Evolutionary conservation across 2,797 vertebrate genomes (phyloP), one percentile per base, ranked within the genome.

Genomic region (Distichodus sexfasciatus): DNA sequence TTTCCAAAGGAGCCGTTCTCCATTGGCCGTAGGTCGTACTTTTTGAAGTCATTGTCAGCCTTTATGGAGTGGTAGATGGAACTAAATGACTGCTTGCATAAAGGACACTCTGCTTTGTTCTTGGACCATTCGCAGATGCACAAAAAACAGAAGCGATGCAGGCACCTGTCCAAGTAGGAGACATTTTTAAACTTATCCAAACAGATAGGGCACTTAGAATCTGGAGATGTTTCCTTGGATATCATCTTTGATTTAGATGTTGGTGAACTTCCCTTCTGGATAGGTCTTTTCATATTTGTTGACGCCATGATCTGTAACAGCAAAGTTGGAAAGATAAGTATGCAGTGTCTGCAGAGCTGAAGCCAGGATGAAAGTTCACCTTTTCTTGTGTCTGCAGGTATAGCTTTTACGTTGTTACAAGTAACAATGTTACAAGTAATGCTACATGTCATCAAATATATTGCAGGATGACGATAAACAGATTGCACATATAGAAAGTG

Each of bases 51-150:
- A 69, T 95, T 86, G 76, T 97, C 94, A 2, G 96, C 94, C 50
- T 92, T 93, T 75, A 96, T 92, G 17, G 89, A 96, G 85, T 99
- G 96, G 78, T 96, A 95, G 66, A 98, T 96, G 21, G 95, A 94
- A 78, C 88, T 87, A 78, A 98, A 97, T 0, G 95, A 93, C 50
- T 98, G 96, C 76, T 98, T 98, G 87, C 97, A 99, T 0, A 98
- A 86, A 0, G 96, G 96, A 58, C 97, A 99, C 73, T 98, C 94
- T 0, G 95, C 94, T 88, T 99, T 98, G 91, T 96, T 98, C 83
- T 96, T 98, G 33, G 96, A 94, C 97, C 95, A 98, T 72, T 99
- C 95, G 1, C 94, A 93, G 71, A 98, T 94, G 80, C 96, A 99
- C 14, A 91, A 90, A 81, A 98, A 99, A 73, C 97, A 99, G 82